Evolutionary conservation across 92 coral and sea anemone species (phyloP).

Genomic region (Siderastrea siderea): DNA sequence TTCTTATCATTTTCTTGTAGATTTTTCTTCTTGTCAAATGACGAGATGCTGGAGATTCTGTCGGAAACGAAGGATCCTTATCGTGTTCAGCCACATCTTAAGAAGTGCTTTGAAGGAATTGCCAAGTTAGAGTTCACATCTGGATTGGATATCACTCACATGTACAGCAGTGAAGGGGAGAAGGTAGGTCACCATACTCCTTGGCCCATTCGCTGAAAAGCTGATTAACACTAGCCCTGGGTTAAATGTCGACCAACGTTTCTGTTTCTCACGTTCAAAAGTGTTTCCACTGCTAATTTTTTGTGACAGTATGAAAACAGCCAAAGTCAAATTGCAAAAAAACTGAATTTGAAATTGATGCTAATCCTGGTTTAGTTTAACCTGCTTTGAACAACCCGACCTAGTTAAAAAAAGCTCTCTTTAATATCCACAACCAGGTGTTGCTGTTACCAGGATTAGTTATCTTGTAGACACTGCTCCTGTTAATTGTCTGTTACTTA

Average conservation of each 20-base stretch:
- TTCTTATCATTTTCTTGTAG: slow-evolving; percentile 50
- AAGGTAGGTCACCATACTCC: slow-evolving; percentile 59
- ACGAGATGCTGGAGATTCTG: slow-evolving; percentile 98
- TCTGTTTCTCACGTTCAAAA: too few relatives aligned
- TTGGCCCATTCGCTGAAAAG: not conserved
- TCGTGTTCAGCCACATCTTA: slow-evolving; percentile 99
- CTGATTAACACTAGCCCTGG: too few relatives aligned
- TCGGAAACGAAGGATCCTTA: slow-evolving; percentile 99
- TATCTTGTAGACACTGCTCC: not conserved
- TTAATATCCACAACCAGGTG: not conserved
- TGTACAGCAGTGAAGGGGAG: slow-evolving; percentile 99
- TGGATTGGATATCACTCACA: slow-evolving; percentile 90
- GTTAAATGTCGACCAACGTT: too few relatives aligned
- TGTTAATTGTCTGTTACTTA: not conserved
- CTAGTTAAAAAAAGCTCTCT: too few relatives aligned
- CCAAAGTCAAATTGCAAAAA: too few relatives aligned
- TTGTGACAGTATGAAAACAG: too few relatives aligned
- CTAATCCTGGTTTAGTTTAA: too few relatives aligned
- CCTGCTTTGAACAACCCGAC: too few relatives aligned
- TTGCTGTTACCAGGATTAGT: not conserved
- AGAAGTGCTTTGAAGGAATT: slow-evolving; percentile 99
- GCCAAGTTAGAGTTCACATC: slow-evolving; percentile 96
- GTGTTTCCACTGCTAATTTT: too few relatives aligned
- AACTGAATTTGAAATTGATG: too few relatives aligned
- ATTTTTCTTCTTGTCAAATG: slow-evolving; percentile 98